phyloP scores from a whole-genome alignment of 2,888 invertebrate genomes.

The Lasioglossum oenotherae region DNA sequence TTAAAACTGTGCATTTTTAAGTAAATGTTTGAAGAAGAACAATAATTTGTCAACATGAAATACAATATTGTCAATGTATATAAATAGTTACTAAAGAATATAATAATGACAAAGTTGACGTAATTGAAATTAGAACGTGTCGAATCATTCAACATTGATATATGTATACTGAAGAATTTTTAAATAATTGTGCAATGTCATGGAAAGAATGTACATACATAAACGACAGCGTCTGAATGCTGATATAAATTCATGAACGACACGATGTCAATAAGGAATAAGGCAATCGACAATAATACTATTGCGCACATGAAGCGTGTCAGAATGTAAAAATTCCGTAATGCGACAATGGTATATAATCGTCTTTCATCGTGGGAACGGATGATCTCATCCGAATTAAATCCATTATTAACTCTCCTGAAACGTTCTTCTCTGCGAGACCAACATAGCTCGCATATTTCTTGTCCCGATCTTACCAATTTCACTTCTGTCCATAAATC shows the following conservation, averaged over 20 bases:
- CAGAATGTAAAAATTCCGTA: constrained; percentile 21
- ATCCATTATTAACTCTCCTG: constrained; percentile 52
- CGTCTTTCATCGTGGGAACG: constrained; percentile 24
- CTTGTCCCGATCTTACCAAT: neutral
- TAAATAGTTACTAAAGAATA: neutral
- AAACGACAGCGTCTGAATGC: neutral
- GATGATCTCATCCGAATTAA: constrained; percentile 65
- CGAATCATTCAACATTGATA: neutral
- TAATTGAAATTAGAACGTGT: neutral
- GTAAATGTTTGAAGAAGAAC: neutral
- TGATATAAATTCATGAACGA: neutral
- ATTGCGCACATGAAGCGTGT: constrained; percentile 1
- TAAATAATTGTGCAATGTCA: neutral
- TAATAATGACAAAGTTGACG: neutral
- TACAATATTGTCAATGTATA: neutral
- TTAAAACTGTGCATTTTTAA: neutral
- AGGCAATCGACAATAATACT: neutral
- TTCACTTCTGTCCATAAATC: neutral
- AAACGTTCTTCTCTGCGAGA: constrained; percentile 19
- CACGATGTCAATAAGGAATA: neutral
- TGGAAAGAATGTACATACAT: neutral
- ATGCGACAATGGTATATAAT: constrained; percentile 20
- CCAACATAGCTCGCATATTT: constrained; percentile 5
- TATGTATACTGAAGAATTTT: neutral
- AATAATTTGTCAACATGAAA: neutral